These are phyloP conservation scores for Drosophila eohydei DNA, from an alignment of 2,888 invertebrate genomes.

Conservation along the genomic window DNA sequence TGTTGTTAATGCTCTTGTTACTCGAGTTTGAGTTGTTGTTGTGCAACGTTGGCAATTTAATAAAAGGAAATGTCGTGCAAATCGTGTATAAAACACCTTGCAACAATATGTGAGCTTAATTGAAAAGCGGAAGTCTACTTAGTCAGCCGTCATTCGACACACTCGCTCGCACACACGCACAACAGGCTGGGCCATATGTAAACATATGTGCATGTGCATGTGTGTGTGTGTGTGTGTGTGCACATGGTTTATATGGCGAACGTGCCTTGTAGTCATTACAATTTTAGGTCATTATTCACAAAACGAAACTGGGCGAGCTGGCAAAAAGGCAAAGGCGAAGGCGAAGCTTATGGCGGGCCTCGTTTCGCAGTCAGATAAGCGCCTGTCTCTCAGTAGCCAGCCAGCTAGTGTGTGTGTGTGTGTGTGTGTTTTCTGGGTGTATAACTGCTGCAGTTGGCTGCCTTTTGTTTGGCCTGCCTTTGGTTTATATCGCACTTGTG, in stretches of 20 bases:
- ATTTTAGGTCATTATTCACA: constrained; percentile 80
- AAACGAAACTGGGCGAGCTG: constrained; percentile 62
- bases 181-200: background rate
- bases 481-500: constrained; percentile 45
- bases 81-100: constrained; percentile 79
- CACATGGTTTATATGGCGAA: constrained; percentile 71
- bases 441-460: constrained; percentile 42
- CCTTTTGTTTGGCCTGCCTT: constrained; percentile 51
- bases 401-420: background rate
- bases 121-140: constrained; percentile 81
- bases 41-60: constrained; percentile 60
- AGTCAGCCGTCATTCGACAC: constrained; percentile 60
- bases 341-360: constrained; percentile 23
- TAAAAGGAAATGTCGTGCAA: constrained; percentile 74
- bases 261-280: constrained; percentile 79
- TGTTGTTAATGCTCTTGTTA: constrained; percentile 22
- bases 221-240: constrained; percentile 5
- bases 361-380: constrained; percentile 40
- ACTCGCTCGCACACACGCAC: constrained; percentile 16
- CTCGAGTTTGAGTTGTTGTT: constrained; percentile 12
- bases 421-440: constrained; percentile 2
- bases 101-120: constrained; percentile 76
- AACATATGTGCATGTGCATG: constrained; percentile 12
- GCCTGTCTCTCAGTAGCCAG: constrained; percentile 34
- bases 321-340: constrained; percentile 66